A percentile compares a stretch with the other conserved stretches of the same genome.
Evolutionary conservation across 2,113 vertebrate species (phyloP).

Genomic region (Probosciger aterrimus): DNA sequence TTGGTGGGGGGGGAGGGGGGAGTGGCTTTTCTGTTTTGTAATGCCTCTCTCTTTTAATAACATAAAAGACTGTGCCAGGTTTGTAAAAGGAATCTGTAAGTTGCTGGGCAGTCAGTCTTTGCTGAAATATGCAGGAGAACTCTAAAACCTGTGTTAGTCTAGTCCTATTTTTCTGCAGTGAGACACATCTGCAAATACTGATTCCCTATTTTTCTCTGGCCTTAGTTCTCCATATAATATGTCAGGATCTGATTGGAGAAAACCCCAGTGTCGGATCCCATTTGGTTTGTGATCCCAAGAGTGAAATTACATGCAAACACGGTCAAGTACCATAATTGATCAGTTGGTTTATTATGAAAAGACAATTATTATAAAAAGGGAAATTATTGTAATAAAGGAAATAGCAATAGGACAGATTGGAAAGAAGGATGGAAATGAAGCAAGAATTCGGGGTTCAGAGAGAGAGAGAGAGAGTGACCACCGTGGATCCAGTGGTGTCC

Average conservation of each 20-base stretch:
- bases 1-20: fast-evolving
- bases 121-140: not conserved
- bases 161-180: not conserved
- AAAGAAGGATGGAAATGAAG: not conserved
- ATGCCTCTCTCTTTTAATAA: not conserved
- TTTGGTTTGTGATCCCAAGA: not conserved
- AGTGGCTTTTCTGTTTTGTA: not conserved
- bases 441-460: not conserved
- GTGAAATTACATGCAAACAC: not conserved
- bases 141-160: not conserved
- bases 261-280: not conserved
- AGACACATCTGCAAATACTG: not conserved
- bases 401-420: not conserved
- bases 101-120: not conserved
- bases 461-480: not conserved
- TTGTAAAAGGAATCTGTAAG: not conserved
- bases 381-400: not conserved
- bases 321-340: not conserved
- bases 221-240: not conserved
- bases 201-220: not conserved
- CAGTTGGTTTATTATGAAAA: not conserved
- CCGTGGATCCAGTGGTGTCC: not conserved
- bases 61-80: not conserved
- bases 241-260: not conserved
- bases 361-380: not conserved